Evolutionary conservation across 2,797 vertebrate genomes (phyloP).

Genomic region (Ambastaia sidthimunki): DNA sequence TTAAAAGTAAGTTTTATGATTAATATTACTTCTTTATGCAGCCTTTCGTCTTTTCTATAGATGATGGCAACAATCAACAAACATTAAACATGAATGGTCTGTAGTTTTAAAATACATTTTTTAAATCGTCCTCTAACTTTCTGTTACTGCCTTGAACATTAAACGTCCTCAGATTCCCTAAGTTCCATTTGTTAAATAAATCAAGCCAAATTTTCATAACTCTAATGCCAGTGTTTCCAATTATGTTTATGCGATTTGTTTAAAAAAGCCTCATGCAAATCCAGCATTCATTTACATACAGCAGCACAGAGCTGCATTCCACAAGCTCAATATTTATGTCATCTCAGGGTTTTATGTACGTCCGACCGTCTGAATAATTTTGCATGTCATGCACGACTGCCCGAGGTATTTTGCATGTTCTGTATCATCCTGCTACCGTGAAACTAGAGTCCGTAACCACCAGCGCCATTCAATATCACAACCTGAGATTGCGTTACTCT

Average conservation of each 20-base stretch:
- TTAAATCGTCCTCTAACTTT: conserved; percentile 29
- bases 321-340: not conserved
- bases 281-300: conserved; percentile 12
- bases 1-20: conserved; percentile 33
- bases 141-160: not conserved
- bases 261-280: conserved; percentile 41
- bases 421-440: conserved; percentile 5
- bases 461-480: conserved; percentile 23
- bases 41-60: not conserved
- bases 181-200: conserved; percentile 31
- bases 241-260: conserved; percentile 35
- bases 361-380: not conserved
- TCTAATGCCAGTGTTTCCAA: conserved; percentile 20
- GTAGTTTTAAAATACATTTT: not conserved
- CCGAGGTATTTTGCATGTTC: conserved; percentile 25
- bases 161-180: conserved; percentile 17
- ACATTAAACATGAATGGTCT: not conserved
- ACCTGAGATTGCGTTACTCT: conserved; percentile 15
- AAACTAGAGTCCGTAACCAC: not conserved
- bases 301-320: conserved; percentile 2
- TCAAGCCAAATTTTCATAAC: conserved; percentile 9
- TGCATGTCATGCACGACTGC: conserved; percentile 16
- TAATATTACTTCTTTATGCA: conserved; percentile 9
- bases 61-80: not conserved
- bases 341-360: not conserved